Percentiles rank a stretch among this genome's conserved stretches.
Conservation (phyloP, 2,797 vertebrate species). For the Phoebastria nigripes region DNA sequence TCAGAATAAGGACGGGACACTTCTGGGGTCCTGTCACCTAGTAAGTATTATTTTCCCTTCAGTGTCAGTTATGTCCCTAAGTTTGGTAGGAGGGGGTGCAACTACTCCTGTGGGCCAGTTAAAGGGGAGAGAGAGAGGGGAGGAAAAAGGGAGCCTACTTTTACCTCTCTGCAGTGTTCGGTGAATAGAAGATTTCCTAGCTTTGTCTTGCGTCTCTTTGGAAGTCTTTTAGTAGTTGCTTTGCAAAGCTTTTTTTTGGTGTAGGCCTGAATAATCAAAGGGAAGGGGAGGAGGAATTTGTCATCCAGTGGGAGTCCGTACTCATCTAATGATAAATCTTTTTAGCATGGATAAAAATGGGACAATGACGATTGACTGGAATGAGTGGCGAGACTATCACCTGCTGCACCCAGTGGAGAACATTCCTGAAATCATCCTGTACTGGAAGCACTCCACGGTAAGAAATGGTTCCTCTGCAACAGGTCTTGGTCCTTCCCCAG, state of each 20-base stretch:
- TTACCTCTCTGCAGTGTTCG: neutral
- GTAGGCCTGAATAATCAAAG: neutral
- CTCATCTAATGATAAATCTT: neutral
- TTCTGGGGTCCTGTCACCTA: conserved; percentile 95
- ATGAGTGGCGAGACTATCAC: conserved; percentile 95
- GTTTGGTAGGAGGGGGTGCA: neutral
- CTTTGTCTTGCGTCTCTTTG: conserved; percentile 23
- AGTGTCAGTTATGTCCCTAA: neutral
- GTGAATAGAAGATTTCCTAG: neutral
- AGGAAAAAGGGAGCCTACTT: neutral
- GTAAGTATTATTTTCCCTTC: conserved; percentile 85
- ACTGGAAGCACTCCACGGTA: conserved; percentile 99
- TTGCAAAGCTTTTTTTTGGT: neutral
- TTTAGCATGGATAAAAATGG: conserved; percentile 96
- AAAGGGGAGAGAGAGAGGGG: neutral
- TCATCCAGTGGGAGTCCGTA: neutral
- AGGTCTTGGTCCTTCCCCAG: neutral
- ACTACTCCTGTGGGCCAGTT: neutral
- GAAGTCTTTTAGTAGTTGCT: conserved; percentile 22
- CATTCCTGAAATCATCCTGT: conserved; percentile 95
- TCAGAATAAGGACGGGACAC: conserved; percentile 94
- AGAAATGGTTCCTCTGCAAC: neutral
- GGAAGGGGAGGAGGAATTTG: neutral
- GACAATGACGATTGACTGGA: conserved; percentile 97
- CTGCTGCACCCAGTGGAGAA: conserved; percentile 92